Conservation (phyloP, 2,113 vertebrate species). For the Chroicocephalus ridibundus region DNA sequence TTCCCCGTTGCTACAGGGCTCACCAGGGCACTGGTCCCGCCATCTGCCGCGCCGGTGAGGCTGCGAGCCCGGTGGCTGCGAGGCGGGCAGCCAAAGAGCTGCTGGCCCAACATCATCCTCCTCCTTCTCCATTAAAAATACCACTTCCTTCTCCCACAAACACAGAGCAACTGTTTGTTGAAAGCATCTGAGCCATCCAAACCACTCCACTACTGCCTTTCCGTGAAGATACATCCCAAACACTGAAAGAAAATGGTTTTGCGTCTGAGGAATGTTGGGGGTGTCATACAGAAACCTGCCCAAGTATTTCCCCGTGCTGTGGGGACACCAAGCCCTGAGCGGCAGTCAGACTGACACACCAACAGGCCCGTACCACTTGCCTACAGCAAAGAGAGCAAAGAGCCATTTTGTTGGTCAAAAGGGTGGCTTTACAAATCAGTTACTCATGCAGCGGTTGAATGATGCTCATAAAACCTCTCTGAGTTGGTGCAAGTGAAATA, state of each 20-base stretch:
- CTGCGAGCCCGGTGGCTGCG: neutral
- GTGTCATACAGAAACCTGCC: neutral
- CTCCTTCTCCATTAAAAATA: neutral
- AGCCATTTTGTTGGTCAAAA: neutral
- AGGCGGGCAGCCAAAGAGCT: slow-evolving; percentile 28
- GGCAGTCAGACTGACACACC: neutral
- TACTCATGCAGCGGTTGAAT: neutral
- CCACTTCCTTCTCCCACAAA: neutral
- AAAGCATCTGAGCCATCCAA: neutral
- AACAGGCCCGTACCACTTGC: neutral
- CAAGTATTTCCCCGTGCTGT: neutral
- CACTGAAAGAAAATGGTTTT: neutral
- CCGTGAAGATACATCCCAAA: neutral
- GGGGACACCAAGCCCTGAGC: neutral
- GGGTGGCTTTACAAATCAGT: neutral
- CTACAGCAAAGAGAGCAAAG: neutral
- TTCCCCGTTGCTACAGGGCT: neutral
- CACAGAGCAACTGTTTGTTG: neutral
- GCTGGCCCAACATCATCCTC: neutral
- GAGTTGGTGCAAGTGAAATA: neutral
- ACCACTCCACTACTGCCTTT: neutral
- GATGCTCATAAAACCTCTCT: neutral
- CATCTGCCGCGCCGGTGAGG: slow-evolving; percentile 4
- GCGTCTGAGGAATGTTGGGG: neutral
- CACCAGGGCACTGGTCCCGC: neutral